Evolutionary conservation across 2,888 invertebrate genomes (phyloP).

Genomic region (Trissoscelio sp.): DNA sequence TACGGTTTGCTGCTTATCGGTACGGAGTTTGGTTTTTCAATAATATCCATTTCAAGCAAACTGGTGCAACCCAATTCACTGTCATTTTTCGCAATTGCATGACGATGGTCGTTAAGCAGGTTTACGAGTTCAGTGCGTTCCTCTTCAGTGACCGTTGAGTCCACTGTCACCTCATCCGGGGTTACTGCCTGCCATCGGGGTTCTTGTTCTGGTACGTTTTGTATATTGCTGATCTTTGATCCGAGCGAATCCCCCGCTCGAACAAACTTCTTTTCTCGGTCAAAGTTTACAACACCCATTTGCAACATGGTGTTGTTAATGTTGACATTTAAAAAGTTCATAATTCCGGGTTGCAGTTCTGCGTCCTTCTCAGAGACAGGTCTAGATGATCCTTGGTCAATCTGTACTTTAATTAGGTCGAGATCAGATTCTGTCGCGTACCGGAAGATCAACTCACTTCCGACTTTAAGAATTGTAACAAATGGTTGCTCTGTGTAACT

Average conservation of each 20-base stretch:
- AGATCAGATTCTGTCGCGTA: not conserved
- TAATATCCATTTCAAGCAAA: slow-evolving; percentile 41
- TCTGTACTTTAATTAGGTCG: not conserved
- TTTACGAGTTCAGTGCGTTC: not conserved
- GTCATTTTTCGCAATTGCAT: not conserved
- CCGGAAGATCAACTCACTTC: not conserved
- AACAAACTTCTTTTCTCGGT: too few relatives aligned
- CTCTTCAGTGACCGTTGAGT: not conserved
- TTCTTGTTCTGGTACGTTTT: not conserved
- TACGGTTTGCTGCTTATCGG: slow-evolving; percentile 49
- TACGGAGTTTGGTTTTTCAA: slow-evolving; percentile 6
- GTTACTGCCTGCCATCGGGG: not conserved
- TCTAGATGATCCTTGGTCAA: too few relatives aligned
- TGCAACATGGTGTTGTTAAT: too few relatives aligned
- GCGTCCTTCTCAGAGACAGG: too few relatives aligned
- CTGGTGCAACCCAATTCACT: not conserved
- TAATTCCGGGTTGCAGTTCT: too few relatives aligned
- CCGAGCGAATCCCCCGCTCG: not conserved
- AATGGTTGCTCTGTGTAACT: slow-evolving; percentile 12
- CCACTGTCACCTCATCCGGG: not conserved
- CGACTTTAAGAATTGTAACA: not conserved
- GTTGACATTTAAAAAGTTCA: too few relatives aligned
- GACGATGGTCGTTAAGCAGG: not conserved
- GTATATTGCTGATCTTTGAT: not conserved
- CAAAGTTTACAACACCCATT: too few relatives aligned